Base-by-base conservation (phyloP, 2,797 vertebrate genomes). In the Phalanger gymnotis region DNA sequence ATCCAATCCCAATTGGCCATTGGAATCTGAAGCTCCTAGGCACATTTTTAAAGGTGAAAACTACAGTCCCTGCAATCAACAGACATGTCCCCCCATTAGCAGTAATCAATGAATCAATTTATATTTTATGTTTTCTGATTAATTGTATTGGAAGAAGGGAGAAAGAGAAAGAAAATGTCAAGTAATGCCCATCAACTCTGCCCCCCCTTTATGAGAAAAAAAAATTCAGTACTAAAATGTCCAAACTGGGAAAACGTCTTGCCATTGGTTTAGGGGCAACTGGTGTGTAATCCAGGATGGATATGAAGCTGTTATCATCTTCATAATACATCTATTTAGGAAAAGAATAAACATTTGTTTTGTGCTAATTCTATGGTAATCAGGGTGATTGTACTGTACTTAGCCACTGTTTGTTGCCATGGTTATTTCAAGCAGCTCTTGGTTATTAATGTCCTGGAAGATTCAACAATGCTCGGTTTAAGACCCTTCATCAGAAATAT, bases 341-440 rank as follows among this genome's bases (percentile, higher is more conserved):
- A 98, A 98, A 98, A 96, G 95, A 98, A 99, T 98, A 98, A 98
- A 98, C 99, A 98, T 98, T 98, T 98, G 98, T 98, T 99, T 98
- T 98, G 98, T 98, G 98, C 94, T 99, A 98, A 99, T 99, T 99
- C 98, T 98, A 97, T 98, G 98, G 98, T 98, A 98, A 99, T 99
- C 98, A 98, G 98, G 96, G 97, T 98, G 98, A 99, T 98, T 99
- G 98, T 98, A 98, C 98, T 98, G 98, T 98, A 98, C 98, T 98
- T 98, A 98, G 97, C 97, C 96, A 93, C 98, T 98, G 96, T 97
- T 96, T 97, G 98, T 99, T 99, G 98, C 98, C 98, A 99, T 99
- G 98, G 98, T 98, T 98, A 99, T 99, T 97, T 97, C 97, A 98
- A 98, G 98, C 98, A 97, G 97, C 98, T 97, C 97, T 98, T 96